A percentile compares a stretch with the other conserved stretches of the same genome.
Conservation (phyloP, 2,113 vertebrate genomes). For the Argyrosomus japonicus region DNA sequence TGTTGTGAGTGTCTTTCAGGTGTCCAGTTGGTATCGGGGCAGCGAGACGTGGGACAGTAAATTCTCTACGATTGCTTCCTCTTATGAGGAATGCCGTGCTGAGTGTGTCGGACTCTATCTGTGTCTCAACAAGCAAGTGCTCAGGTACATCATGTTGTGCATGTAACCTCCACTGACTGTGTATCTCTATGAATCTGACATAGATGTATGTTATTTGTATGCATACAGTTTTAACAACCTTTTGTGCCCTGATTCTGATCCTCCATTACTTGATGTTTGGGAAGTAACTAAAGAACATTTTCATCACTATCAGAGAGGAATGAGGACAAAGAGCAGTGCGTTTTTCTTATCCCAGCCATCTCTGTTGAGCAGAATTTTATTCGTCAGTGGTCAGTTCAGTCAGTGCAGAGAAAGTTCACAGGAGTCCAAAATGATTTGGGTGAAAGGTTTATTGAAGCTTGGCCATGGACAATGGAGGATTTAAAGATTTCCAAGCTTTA, state of each 20-base stretch:
- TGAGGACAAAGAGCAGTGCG: neutral
- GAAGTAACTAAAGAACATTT: neutral
- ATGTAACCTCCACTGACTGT: neutral
- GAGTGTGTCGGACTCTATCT: conserved; percentile 94
- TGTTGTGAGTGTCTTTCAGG: conserved; percentile 72
- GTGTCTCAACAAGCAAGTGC: conserved; percentile 88
- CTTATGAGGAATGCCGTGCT: conserved; percentile 92
- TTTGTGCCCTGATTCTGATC: neutral
- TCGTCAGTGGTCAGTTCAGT: too few species aligned
- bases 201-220: neutral
- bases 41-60: conserved; percentile 95
- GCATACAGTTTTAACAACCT: neutral
- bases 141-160: conserved; percentile 77
- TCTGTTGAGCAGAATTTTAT: too few species aligned
- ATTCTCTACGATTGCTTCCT: conserved; percentile 92
- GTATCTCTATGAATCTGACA: neutral
- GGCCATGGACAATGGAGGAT: too few species aligned
- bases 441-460: too few species aligned
- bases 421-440: too few species aligned
- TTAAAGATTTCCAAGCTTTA: too few species aligned
- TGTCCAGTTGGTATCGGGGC: conserved; percentile 91
- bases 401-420: too few species aligned
- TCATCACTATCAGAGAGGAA: neutral
- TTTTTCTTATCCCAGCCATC: neutral
- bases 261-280: neutral